Conservation (phyloP, 2,797 vertebrate species). For the Peromyscus nudipes region DNA sequence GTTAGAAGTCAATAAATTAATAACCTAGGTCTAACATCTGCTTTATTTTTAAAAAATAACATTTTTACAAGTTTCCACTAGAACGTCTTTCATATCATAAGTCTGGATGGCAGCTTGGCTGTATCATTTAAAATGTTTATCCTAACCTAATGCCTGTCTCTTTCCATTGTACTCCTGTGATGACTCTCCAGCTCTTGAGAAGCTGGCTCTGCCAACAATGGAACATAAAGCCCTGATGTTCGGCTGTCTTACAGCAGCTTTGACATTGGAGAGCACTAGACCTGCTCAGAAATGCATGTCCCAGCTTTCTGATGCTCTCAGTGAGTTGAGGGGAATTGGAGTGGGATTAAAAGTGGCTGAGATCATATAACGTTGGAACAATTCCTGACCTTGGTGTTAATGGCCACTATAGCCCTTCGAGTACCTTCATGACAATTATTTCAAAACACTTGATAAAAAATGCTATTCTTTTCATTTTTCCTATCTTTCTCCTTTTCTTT, state of each 20-base stretch:
- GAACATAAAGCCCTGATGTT: not conserved
- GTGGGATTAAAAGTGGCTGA: not conserved
- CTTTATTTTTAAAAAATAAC: not conserved
- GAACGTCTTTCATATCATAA: not conserved
- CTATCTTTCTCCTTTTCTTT: not conserved
- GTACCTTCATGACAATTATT: not conserved
- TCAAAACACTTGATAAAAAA: not conserved
- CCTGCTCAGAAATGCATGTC: not conserved
- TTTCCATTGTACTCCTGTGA: not conserved
- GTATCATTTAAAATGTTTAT: not conserved
- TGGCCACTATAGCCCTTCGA: not conserved
- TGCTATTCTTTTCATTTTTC: not conserved
- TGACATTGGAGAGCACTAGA: not conserved
- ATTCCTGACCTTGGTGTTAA: not conserved
- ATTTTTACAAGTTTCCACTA: not conserved
- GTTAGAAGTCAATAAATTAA: not conserved
- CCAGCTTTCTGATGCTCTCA: not conserved
- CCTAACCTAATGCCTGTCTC: not conserved
- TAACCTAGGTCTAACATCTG: not conserved
- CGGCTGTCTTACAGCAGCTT: not conserved
- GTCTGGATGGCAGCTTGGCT: not conserved
- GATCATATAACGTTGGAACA: not conserved
- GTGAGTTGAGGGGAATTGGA: not conserved
- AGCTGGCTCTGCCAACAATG: not conserved
- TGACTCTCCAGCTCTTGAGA: not conserved